Base-by-base conservation (phyloP, 2,888 invertebrate genomes). In the Harmothoe impar region DNA sequence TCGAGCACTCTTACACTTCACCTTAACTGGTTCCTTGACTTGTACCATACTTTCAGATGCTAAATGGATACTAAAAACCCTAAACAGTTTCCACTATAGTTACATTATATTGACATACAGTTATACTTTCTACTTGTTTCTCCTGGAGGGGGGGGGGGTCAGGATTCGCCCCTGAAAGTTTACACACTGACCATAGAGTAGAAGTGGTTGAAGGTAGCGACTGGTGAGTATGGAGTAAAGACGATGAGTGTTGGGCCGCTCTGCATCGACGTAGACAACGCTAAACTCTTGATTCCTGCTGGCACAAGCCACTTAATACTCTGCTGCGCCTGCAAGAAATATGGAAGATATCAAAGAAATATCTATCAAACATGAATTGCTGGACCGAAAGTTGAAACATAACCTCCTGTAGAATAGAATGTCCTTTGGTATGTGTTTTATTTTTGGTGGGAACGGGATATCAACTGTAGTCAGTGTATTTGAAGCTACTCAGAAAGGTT, bases 151-250 rank as follows among this genome's bases (percentile, higher is more conserved):
- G n/a, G n/a, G n/a, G n/a, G n/a, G n/a, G n/a, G n/a, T n/a, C n/a
- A n/a, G n/a, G n/a, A n/a, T n/a, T n/a, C n/a, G n/a, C n/a, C n/a
- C n/a, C n/a, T n/a, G n/a, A n/a, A n/a, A n/a, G n/a, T n/a, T n/a
- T n/a, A n/a, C n/a, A n/a, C n/a, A 94, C 95, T 96, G 96, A 98
- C 98, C 97, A 98, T 96, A 93, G 97, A 96, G 95, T 97, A 97
- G 93, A 97, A 97, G 88, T 97, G 97, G 93, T 97, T 96, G 92
- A 97, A 96, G 89, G 96, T 96, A 94, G 97, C 96, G 72, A 98
- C 96, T n/a, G 98, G 97, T 95, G 97, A 97, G 91, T 97, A 96
- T 12, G 98, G 98, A 0, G 98, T 97, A 94, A 98, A 98, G 90
- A 98, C 95, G 92, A 98, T 96, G 68, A 98, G 95, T 78, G 97